Evolutionary conservation across 1,140 invertebrate species (phyloP), one percentile per base, ranked within the genome.

Genomic region (Apis dorsata): DNA sequence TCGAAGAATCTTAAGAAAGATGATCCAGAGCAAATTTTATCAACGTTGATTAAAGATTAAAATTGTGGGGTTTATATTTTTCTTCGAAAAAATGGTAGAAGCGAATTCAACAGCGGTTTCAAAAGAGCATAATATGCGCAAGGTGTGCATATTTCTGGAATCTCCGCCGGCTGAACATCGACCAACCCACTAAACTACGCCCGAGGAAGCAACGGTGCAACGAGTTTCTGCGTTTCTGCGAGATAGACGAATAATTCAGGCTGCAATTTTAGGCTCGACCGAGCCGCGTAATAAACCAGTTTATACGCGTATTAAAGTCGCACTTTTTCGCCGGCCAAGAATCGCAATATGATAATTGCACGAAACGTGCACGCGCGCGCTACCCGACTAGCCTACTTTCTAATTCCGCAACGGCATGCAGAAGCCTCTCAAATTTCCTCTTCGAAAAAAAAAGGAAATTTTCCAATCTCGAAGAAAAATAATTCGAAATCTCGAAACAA

Each of bases 301-400:
- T 85, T 85, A 85, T 85, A 81, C 62, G 76, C n/a, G 65, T 81
- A 70, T 76, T 77, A 81, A 80, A 85, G 66, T 44, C 69, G 72
- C 24, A 73, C 74, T 87, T 87, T 83, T 85, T 66, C 84, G 51
- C 63, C 21, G 79, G 55, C 76, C 51, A 59, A 60, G 85, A 63
- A 85, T 84, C 72, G 77, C 69, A 57, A 65, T 60, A 57, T 71
- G 76, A 83, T 83, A 85, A 79, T 79, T 79, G 62, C 70, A 68
- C 53, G 59, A 78, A 73, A 74, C 65, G n/a, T 53, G 49, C 24
- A 69, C 69, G 28, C 63, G 34, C 28, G 71, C 49, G 15, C 72
- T 62, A 74, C 75, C 66, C 84, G 75, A 83, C 73, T 83, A 87
- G 80, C 75, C 84, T 86, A 87, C 86, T 87, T 87, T 87, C 84